phyloP scores from a whole-genome alignment of 2,888 invertebrate genomes.

The Hipparchia sbordonii region DNA sequence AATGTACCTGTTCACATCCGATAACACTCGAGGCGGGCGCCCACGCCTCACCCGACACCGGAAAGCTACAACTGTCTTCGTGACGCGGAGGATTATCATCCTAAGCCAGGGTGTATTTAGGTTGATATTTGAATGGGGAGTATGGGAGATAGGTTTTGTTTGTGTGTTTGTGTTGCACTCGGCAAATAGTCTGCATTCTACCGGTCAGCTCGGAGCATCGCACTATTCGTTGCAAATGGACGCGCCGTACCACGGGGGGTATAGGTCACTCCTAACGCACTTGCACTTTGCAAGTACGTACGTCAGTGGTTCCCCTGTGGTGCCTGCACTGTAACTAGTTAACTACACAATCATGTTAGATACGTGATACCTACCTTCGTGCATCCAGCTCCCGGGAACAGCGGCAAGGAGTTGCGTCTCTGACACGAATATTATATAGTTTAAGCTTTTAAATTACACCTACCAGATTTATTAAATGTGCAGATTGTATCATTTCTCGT shows the following conservation, averaged over 20 bases:
- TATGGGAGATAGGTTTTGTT: neutral
- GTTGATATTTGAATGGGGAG: neutral
- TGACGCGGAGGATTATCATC: neutral
- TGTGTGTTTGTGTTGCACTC: conserved; percentile 12
- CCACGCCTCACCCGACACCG: conserved; percentile 28
- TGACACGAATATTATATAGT: too few relatives aligned
- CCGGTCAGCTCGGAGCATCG: conserved; percentile 45
- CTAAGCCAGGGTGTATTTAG: neutral
- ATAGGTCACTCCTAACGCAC: conserved; percentile 23
- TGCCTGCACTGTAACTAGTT: too few relatives aligned
- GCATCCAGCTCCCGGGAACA: too few relatives aligned
- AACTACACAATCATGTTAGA: too few relatives aligned
- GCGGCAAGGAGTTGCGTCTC: too few relatives aligned
- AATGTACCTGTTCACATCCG: conserved; percentile 35
- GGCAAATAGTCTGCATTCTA: conserved; percentile 43
- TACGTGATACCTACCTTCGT: too few relatives aligned
- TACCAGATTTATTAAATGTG: too few relatives aligned
- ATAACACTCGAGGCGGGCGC: conserved; percentile 34
- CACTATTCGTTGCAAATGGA: conserved; percentile 35
- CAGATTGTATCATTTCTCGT: neutral
- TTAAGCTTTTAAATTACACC: too few relatives aligned
- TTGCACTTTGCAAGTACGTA: neutral
- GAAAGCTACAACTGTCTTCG: neutral
- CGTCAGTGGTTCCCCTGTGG: too few relatives aligned
- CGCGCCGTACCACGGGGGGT: conserved; percentile 16